These are phyloP conservation scores for Prochilodus magdalenae DNA, from an alignment of 2,113 vertebrate species.

Conservation along the genomic window DNA sequence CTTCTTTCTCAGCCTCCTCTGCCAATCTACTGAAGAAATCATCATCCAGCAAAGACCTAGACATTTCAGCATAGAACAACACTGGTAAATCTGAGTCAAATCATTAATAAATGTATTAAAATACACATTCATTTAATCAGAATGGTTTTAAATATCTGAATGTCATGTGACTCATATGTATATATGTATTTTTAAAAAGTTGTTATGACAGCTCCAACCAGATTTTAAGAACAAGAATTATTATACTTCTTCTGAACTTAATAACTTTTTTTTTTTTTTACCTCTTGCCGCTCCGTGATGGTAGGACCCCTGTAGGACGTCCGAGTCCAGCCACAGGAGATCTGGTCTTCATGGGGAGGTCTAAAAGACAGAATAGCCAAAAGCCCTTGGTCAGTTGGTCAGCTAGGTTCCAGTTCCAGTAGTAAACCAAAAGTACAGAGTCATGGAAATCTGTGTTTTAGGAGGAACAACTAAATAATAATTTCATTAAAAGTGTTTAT, in stretches of 20 bases:
- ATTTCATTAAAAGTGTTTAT: too few species aligned
- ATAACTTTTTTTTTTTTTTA: too few species aligned
- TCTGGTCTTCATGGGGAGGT: constrained; percentile 59
- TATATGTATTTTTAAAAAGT: too few species aligned
- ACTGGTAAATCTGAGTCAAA: not conserved
- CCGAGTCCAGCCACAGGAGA: not conserved
- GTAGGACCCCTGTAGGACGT: constrained; percentile 9
- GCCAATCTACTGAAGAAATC: constrained; percentile 75
- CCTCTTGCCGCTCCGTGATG: constrained; percentile 61
- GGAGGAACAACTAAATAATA: too few species aligned
- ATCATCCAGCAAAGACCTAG: constrained; percentile 75
- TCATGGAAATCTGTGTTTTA: too few species aligned
- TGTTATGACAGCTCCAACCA: too few species aligned
- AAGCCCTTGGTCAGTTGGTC: not conserved
- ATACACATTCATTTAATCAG: too few species aligned
- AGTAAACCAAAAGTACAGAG: not conserved
- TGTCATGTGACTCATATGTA: too few species aligned
- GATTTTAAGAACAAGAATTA: too few species aligned
- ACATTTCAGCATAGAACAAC: not conserved
- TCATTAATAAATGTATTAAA: too few species aligned
- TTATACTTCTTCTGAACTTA: too few species aligned
- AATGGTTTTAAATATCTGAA: too few species aligned
- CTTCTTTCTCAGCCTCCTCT: constrained; percentile 69
- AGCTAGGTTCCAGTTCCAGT: not conserved
- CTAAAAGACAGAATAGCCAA: constrained; percentile 46